Base-by-base conservation (phyloP, 2,113 vertebrate genomes). In the Microcebus griseorufus region DNA sequence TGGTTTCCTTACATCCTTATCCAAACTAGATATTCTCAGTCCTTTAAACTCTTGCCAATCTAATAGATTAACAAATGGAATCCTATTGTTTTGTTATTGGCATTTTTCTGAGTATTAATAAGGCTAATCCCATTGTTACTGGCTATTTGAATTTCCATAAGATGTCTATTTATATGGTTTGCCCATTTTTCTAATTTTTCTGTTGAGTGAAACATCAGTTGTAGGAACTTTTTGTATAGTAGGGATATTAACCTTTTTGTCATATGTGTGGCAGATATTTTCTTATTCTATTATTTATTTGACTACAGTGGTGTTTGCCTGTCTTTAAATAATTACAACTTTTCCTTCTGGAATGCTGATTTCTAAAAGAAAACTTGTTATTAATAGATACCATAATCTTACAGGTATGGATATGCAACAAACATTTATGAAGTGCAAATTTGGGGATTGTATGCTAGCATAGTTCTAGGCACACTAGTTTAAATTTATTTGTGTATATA, bases 211-310 rank as follows among this genome's bases (percentile, higher is more conserved):
- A 75, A 51, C 55, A 70, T 32, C 64, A 89, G 7, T 81, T 93
- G 2, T 69, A 67, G 34, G 5, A 72, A 72, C 4, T 86, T 23
- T 80, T 84, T 80, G 14, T 55, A 53, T 34, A 70, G 14, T 39
- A 64, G 29, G 11, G 6, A 73, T 72, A 5, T 12, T 75, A 87
- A 67, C 11, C 4, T 83, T 82, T 70, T 70, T 76, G 6, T 83
- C 48, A 79, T 12, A 0, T 55, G 42, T 32, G 88, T 64, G 88
- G 42, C 9, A 76, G 73, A 48, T 69, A 79, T 75, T 93, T 83
- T 96, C 39, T 67, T 69, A 76, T 12, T 87, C 48, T 81, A 13
- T 55, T 90, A 93, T 60, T 70, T 72, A 90, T 75, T 90, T 85
- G 16, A 39, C 39, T 97, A 58, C 22, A 72, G 29, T 85, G 6